phyloP scores from a whole-genome alignment of 1,140 invertebrate genomes.

The Hycleus phaleratus region DNA sequence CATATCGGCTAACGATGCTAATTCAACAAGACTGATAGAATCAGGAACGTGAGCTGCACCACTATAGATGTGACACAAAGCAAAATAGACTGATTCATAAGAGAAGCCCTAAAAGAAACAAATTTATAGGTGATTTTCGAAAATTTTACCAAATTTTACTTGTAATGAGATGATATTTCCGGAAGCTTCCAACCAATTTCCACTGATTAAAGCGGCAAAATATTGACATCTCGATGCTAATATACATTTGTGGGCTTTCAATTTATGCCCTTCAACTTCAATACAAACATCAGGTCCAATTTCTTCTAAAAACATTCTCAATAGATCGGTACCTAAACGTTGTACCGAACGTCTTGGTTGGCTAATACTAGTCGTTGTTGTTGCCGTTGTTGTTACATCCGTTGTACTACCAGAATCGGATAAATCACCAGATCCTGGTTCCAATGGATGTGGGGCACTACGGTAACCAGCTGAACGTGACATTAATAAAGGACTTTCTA shows the following conservation, averaged over 20 bases:
- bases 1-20: conserved; percentile 81
- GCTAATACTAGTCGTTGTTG: conserved; percentile 7
- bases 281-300: conserved; percentile 70
- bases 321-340: conserved; percentile 72
- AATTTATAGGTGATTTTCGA: not conserved
- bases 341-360: conserved; percentile 42
- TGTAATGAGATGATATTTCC: conserved; percentile 65
- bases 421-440: conserved; percentile 27
- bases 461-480: conserved; percentile 47
- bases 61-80: conserved; percentile 86
- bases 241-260: conserved; percentile 85
- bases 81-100: conserved; percentile 78
- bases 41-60: conserved; percentile 78
- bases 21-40: conserved; percentile 73
- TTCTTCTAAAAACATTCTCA: conserved; percentile 84
- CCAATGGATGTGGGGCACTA: conserved; percentile 36
- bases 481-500: conserved; percentile 53
- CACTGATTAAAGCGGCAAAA: conserved; percentile 81
- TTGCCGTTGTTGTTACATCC: not conserved
- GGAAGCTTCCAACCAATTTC: conserved; percentile 70
- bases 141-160: conserved; percentile 16
- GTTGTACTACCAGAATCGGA: conserved; percentile 10
- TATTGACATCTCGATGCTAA: conserved; percentile 82
- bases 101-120: conserved; percentile 61
- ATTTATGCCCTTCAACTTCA: conserved; percentile 66